Base-by-base conservation (phyloP, 2,888 invertebrate species). In the Automeris io region DNA sequence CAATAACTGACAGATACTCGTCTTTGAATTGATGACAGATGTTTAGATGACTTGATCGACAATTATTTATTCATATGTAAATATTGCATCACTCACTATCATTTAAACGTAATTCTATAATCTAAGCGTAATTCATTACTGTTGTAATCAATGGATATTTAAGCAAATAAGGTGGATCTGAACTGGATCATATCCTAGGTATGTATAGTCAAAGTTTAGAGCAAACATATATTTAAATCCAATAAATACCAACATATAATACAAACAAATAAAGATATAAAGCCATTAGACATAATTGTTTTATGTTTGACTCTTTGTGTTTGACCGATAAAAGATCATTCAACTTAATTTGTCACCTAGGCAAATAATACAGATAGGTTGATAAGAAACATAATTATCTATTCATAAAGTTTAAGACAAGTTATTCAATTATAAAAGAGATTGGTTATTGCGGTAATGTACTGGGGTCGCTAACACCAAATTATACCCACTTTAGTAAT, bases 271-370 rank as follows among this genome's bases (percentile, higher is more conserved):
- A 18, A n/a, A 16, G 18, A 11, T 37, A 31, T 9, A 13, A 23
- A 9, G 11, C 22, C 23, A 24, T 32, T 32, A 18, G 23, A 32
- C 11, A 23, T 26, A 32, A 32, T 37, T 23, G 18, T 9, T 32
- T 37, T 23, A 32, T 32, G 37, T 18, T 23, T 23, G 31, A 37
- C 32, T 37, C 37, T 18, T n/a, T 7, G 32, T 35, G 16, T 48
- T 51, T 49, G 41, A 33, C 13, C 37, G 52, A 54, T 54, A 48
- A 49, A 18, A 34, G 46, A 41, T 44, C 52, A 48, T 51, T 51
- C 45, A 54, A 51, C 53, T 51, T 42, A 35, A 35, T 25, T 40
- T 43, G 40, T 49, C 43, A 42, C 35, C 35, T 43, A 41, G 40
- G 37, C 38, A 42, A 46, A 46, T 32, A 21, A 5, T 22, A 2